These are phyloP conservation scores for Lasiommata megera DNA, from an alignment of 2,888 invertebrate genomes.

Conservation along the genomic window DNA sequence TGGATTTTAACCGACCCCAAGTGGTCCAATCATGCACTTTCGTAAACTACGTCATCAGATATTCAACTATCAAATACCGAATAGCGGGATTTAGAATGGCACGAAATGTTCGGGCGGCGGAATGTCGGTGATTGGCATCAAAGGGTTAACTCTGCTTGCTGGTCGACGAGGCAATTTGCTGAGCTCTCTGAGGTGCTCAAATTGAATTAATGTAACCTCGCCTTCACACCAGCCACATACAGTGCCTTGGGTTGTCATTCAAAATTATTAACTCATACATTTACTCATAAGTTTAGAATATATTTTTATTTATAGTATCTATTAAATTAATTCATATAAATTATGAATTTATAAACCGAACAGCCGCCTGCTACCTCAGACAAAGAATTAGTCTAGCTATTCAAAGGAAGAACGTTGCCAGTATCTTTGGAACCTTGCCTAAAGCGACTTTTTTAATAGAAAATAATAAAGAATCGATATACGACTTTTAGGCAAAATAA, in stretches of 20 bases:
- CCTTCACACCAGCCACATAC: slow-evolving; percentile 42
- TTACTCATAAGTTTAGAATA: background rate
- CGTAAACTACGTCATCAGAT: slow-evolving; percentile 6
- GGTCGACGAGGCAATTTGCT: slow-evolving; percentile 64
- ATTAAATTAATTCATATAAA: no score
- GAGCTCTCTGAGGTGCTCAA: slow-evolving; percentile 63
- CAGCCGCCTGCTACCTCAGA: no score
- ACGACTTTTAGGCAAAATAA: no score
- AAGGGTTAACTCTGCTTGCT: slow-evolving; percentile 59
- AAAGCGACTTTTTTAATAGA: no score
- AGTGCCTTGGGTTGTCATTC: background rate
- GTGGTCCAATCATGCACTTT: background rate
- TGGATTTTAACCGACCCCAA: background rate
- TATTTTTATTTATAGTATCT: background rate
- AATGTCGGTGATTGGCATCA: slow-evolving; percentile 56
- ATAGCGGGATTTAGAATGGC: slow-evolving; percentile 42
- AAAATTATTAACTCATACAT: background rate
- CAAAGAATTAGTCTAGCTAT: no score
- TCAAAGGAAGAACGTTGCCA: no score
- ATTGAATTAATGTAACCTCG: slow-evolving; percentile 73
- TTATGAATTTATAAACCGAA: no score
- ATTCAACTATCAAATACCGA: slow-evolving; percentile 28
- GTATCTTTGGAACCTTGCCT: no score
- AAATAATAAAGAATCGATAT: no score
- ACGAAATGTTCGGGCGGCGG: slow-evolving; percentile 48